Conservation (phyloP, 2,113 vertebrate genomes). For the Pedetes capensis region DNA sequence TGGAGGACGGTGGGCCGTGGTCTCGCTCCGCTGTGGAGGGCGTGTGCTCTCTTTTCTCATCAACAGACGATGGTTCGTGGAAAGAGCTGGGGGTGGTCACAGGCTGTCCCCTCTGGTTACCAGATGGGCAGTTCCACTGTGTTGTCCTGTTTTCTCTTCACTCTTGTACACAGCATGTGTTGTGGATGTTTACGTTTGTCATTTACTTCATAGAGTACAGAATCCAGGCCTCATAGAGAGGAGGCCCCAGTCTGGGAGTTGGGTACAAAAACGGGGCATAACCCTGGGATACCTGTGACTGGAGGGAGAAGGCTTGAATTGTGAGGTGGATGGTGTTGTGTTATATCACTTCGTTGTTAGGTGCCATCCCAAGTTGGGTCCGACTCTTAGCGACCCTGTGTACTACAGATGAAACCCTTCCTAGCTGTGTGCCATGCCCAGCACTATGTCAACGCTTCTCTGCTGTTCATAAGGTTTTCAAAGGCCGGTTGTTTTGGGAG, state of each 20-base stretch:
- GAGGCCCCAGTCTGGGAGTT: not conserved
- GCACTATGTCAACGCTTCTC: no score
- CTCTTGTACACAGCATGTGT: not conserved
- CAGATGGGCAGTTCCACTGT: not conserved
- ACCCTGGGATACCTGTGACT: not conserved
- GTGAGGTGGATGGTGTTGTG: not conserved
- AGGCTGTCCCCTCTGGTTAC: no score
- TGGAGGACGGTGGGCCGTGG: not conserved
- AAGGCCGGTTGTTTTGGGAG: no score
- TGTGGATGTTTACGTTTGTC: not conserved
- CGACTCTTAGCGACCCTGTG: no score
- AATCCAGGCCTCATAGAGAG: not conserved
- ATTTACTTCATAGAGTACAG: not conserved
- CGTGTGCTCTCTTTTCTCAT: fast-evolving
- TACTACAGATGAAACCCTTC: no score
- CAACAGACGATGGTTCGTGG: fast-evolving
- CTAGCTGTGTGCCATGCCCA: no score
- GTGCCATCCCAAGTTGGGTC: no score
- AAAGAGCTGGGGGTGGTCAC: not conserved
- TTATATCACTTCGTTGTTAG: no score
- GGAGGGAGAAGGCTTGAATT: not conserved
- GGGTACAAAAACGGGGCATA: not conserved
- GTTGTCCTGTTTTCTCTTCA: not conserved
- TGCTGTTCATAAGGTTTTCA: no score
- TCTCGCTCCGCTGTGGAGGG: not conserved